Base-by-base conservation (phyloP, 2,888 invertebrate genomes). In the Drosophila subsilvestris region DNA sequence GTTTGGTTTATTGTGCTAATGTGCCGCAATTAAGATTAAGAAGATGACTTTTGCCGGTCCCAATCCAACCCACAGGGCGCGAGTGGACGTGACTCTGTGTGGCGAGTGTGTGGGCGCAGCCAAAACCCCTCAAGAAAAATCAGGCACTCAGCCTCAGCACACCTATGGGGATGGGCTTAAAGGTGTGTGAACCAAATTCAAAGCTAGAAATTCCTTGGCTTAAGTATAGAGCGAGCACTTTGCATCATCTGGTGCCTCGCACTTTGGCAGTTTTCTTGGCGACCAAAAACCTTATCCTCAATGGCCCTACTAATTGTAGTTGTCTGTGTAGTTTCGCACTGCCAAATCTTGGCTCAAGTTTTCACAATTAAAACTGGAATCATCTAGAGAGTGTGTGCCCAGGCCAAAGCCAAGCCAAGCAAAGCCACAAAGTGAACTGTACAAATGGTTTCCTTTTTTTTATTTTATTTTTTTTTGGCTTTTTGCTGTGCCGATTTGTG, bases 1-100 rank as follows among this genome's bases (percentile, higher is more conserved):
- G 80, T 90, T 89, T 89, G 89, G 89, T 90, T 91, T 90, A 91
- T 89, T 88, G 89, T 90, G 89, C 88, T 91, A 90, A 91, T 91
- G 91, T 91, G 91, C 84, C 85, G 85, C 90, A 91, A 90, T 91
- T 91, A 91, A 91, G 91, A 91, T 91, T 91, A 90, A 90, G 89
- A 88, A 81, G 83, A 90, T 85, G 88, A 80, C 82, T 89, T 87
- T 90, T 79, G 82, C 81, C 81, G 80, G 76, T 57, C 72, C 76
- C 25, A 14, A 57, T 54, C 65, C 29, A 57, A 48, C 51, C 49
- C 45, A 54, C 2, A 6, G 14, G 37, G 2, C 1, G 20, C 3
- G 12, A 14, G n/a, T n/a, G 43, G 37, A 61, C 58, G 56, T 70
- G 58, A 45, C 63, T 27, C 48, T 50, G 47, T 53, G 20, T 17